Evolutionary conservation across 2,797 vertebrate genomes (phyloP).

Genomic region (Myotis myotis): DNA sequence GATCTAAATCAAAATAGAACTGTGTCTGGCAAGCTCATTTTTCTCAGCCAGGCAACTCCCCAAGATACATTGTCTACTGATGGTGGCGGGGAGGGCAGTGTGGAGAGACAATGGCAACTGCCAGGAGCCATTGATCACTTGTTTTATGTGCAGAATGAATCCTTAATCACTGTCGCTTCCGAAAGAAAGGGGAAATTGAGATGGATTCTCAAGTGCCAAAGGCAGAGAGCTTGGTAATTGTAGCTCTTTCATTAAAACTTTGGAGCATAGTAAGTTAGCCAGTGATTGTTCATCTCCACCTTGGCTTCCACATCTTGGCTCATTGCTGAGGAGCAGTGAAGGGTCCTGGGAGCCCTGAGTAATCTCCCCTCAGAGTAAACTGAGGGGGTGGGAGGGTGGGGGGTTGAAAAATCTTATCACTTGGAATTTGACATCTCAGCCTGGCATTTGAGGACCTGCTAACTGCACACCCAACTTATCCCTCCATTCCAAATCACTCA

Average conservation of each 20-base stretch:
- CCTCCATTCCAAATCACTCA: not conserved
- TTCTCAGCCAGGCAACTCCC: constrained; percentile 74
- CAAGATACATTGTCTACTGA: constrained; percentile 70
- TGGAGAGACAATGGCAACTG: constrained; percentile 81
- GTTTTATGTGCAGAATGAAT: constrained; percentile 67
- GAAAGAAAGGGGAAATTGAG: constrained; percentile 81
- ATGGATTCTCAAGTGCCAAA: constrained; percentile 80
- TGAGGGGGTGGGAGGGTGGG: rapidly evolving
- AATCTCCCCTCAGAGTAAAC: not conserved
- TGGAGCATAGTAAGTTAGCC: constrained; percentile 25
- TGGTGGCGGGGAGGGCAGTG: not conserved
- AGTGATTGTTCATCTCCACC: not conserved
- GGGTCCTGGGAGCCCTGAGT: not conserved
- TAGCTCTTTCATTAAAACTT: constrained; percentile 72
- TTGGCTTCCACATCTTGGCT: not conserved
- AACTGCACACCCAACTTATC: not conserved
- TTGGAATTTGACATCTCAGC: not conserved
- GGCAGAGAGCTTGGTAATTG: constrained; percentile 75
- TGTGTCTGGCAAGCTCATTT: constrained; percentile 76
- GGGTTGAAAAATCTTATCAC: not conserved
- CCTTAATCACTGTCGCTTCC: constrained; percentile 84
- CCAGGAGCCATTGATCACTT: constrained; percentile 81
- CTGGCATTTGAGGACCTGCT: not conserved
- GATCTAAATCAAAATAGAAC: constrained; percentile 76
- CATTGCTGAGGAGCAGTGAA: rapidly evolving